These are phyloP conservation scores for Andrena hattorfiana DNA, from an alignment of 2,888 invertebrate genomes.

Conservation along the genomic window DNA sequence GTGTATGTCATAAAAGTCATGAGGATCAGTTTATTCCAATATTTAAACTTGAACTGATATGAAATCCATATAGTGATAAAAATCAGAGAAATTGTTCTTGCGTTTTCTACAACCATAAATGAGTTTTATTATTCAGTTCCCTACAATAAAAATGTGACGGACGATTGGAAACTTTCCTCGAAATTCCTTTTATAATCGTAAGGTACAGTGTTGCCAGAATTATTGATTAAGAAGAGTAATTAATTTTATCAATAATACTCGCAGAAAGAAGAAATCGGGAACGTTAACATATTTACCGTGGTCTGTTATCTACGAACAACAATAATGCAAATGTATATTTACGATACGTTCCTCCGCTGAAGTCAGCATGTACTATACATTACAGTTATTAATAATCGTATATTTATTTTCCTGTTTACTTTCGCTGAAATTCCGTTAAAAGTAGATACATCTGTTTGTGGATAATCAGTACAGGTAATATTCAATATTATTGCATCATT, in stretches of 20 bases:
- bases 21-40: too few species aligned
- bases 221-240: conserved; percentile 28
- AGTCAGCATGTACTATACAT: not conserved
- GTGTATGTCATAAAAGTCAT: too few species aligned
- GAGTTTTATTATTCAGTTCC: too few species aligned
- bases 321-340: conserved; percentile 23
- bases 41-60: too few species aligned
- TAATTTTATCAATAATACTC: conserved; percentile 33
- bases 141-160: not conserved
- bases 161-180: conserved; percentile 17
- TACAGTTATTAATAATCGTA: not conserved
- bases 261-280: conserved; percentile 26
- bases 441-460: not conserved
- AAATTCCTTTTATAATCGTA: conserved; percentile 7
- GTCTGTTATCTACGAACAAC: conserved; percentile 11
- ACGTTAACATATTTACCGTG: conserved; percentile 56
- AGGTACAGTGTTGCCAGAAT: conserved; percentile 7
- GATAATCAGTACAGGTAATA: conserved; percentile 25
- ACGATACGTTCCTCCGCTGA: not conserved
- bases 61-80: too few species aligned
- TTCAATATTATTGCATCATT: conserved; percentile 57
- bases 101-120: too few species aligned
- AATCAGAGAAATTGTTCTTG: too few species aligned
- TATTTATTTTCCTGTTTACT: not conserved
- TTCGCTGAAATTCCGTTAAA: not conserved